Conservation (phyloP, 2,797 vertebrate genomes). For the Furcifer pardalis region DNA sequence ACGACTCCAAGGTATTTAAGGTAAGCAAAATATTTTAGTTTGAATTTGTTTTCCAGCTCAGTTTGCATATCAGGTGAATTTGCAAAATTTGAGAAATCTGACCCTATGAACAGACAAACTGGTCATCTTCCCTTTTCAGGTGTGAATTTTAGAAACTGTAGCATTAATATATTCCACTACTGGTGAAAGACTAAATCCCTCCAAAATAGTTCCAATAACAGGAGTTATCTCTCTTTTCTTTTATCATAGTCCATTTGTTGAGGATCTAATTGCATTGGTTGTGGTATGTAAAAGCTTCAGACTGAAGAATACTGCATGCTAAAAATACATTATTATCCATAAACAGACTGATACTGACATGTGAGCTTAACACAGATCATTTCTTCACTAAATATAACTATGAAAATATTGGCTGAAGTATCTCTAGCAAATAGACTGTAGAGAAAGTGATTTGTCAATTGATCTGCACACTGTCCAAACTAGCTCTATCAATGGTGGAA, state of each 20-base stretch:
- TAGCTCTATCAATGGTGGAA: constrained; percentile 18
- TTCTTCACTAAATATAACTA: constrained; percentile 28
- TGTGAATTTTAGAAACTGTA: not conserved
- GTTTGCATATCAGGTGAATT: not conserved
- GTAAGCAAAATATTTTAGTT: too few species aligned
- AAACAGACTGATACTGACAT: constrained; percentile 21
- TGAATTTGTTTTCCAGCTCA: too few species aligned
- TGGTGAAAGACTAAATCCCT: not conserved
- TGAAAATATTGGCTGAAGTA: constrained; percentile 31
- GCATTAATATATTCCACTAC: not conserved
- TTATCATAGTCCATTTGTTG: not conserved
- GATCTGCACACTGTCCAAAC: constrained; percentile 8
- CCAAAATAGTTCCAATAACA: not conserved
- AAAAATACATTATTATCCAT: constrained; percentile 28
- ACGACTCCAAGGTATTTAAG: too few species aligned
- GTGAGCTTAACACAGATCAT: constrained; percentile 20
- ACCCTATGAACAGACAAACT: not conserved
- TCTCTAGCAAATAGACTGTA: constrained; percentile 11
- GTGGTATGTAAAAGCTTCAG: constrained; percentile 21
- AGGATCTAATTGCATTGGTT: constrained; percentile 4
- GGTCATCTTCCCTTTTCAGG: not conserved
- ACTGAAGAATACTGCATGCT: not conserved
- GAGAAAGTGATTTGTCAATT: constrained; percentile 26
- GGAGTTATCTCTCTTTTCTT: not conserved
- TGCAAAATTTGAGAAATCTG: not conserved